These are phyloP conservation scores for Drosophila mayaguana DNA, from an alignment of 2,888 invertebrate genomes.

Conservation along the genomic window DNA sequence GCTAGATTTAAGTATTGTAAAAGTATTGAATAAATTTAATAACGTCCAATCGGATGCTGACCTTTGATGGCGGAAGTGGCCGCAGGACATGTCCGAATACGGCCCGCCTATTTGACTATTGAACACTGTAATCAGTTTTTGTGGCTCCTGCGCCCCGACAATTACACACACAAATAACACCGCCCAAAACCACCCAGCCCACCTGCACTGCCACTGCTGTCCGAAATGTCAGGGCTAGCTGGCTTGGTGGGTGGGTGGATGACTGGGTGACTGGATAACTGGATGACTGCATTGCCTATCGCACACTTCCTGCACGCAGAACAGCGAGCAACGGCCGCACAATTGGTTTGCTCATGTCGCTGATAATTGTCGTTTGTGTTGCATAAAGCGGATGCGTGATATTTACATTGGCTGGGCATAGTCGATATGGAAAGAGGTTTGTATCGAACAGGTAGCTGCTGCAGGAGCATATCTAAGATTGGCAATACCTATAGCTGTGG, in stretches of 20 bases:
- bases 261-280: background rate
- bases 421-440: slow-evolving; percentile 8
- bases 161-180: slow-evolving; percentile 66
- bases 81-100: slow-evolving; percentile 30
- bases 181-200: slow-evolving; percentile 6
- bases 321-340: slow-evolving; percentile 39
- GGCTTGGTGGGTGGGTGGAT: background rate
- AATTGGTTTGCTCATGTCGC: slow-evolving; percentile 80
- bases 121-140: slow-evolving; percentile 69
- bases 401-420: slow-evolving; percentile 13
- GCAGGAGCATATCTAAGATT: background rate
- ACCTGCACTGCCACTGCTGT: background rate
- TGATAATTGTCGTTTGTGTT: slow-evolving; percentile 77
- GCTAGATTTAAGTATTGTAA: slow-evolving; percentile 64
- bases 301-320: slow-evolving; percentile 57
- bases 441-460: background rate
- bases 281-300: slow-evolving; percentile 51
- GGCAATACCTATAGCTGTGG: too few relatives aligned
- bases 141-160: slow-evolving; percentile 49
- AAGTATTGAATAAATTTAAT: slow-evolving; percentile 76
- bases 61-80: slow-evolving; percentile 30
- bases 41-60: slow-evolving; percentile 49
- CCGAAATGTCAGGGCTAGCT: background rate
- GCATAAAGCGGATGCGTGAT: slow-evolving; percentile 70
- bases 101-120: slow-evolving; percentile 46